phyloP scores from a whole-genome alignment of 2,888 invertebrate species.

The Sericinus montela region DNA sequence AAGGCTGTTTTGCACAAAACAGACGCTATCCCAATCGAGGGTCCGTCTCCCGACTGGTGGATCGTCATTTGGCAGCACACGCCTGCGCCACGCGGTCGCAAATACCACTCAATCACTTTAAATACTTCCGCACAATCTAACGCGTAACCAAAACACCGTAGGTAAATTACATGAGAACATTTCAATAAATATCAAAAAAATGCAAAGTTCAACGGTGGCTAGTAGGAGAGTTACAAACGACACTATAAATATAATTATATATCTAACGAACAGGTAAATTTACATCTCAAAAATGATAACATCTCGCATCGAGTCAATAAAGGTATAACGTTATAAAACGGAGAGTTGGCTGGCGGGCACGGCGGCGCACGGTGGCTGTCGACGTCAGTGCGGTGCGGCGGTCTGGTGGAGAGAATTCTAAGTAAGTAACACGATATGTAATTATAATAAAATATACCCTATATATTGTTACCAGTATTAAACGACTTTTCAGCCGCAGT shows the following conservation, averaged over 20 bases:
- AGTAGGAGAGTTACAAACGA: slow-evolving; percentile 67
- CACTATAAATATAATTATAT: slow-evolving; percentile 62
- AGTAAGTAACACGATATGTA: too few relatives aligned
- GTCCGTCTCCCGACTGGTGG: too few relatives aligned
- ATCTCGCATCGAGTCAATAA: slow-evolving; percentile 56
- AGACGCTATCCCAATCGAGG: neutral
- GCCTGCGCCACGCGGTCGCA: neutral
- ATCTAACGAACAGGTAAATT: slow-evolving; percentile 68
- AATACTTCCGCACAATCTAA: slow-evolving; percentile 35
- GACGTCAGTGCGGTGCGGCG: slow-evolving; percentile 32
- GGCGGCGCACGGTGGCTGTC: slow-evolving; percentile 15
- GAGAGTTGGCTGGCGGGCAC: slow-evolving; percentile 29
- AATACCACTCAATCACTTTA: too few relatives aligned
- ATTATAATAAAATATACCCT: too few relatives aligned
- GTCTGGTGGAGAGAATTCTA: neutral
- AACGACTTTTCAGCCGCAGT: too few relatives aligned
- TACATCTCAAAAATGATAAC: slow-evolving; percentile 75
- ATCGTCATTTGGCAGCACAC: neutral
- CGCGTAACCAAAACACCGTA: slow-evolving; percentile 26
- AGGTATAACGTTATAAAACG: slow-evolving; percentile 57
- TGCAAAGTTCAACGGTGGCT: slow-evolving; percentile 64
- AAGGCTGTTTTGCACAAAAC: neutral
- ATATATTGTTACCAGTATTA: too few relatives aligned
- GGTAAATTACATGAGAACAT: slow-evolving; percentile 46
- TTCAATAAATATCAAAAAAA: slow-evolving; percentile 70